Evolutionary conservation across 2,797 vertebrate species (phyloP), one percentile per base, ranked within the genome.

Genomic region (Myoxocephalus aenaeus): DNA sequence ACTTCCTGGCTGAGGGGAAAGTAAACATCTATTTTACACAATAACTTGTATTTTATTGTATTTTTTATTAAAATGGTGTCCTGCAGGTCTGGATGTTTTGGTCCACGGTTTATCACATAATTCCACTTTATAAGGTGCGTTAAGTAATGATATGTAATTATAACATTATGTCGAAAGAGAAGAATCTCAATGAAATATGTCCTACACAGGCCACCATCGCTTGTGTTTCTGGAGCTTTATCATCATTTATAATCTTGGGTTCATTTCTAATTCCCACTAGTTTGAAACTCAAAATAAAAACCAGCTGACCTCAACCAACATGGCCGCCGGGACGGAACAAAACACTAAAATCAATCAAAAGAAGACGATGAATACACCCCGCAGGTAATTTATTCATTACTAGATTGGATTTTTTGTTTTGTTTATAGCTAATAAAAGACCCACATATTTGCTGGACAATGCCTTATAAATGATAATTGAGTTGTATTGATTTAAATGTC

Each of bases 71-170:
- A 5, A 46, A 25, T 65, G 13, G 4, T 57, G 7, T 53, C 12
- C 17, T 75, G 61, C 56, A 66, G 53, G 18, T 54, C 54, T 58
- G 9, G 17, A 42, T 70, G 63, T 68, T 62, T 22, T 1, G 7
- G 4, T n/a, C 9, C 62, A 18, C 27, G 1, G 3, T 1, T 51
- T 2, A 15, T 68, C 53, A 3, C 22, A 5, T 62, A 8, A 48
- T 40, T 51, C 18, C 1, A 79, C 61, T 46, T 34, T 56, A 68
- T 36, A 12, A 7, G 25, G 36, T 65, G 7, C 68, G 29, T 11
- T 12, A 67, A 65, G 48, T 65, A 50, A 71, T 46, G 51, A 82
- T 20, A 40, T 38, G 66, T 59, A 58, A 69, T 77, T 65, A 63
- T 36, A 54, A 67, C 20, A 46, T 63, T 65, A 50, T 57, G 67